Percentiles rank a stretch among this genome's conserved stretches.
Conservation (phyloP, 2,113 vertebrate species). For the Ibidorhyncha struthersii region DNA sequence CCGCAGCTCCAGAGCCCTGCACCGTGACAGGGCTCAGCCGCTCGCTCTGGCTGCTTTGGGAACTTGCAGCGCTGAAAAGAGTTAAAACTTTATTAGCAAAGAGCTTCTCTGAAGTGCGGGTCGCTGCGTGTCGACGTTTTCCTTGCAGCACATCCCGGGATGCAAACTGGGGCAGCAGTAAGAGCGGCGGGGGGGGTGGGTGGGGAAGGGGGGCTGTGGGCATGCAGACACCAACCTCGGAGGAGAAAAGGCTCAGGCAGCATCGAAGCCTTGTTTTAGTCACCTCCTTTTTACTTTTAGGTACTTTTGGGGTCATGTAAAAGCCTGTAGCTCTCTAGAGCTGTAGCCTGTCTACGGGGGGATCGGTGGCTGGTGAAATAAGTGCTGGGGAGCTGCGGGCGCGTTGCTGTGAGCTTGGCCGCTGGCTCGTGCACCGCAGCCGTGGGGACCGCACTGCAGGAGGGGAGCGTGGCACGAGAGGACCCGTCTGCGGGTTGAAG, state of each 20-base stretch:
- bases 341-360: not conserved
- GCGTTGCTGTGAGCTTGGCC: not conserved
- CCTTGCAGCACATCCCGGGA: fast-evolving
- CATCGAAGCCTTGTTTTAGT: not conserved
- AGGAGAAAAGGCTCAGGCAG: not conserved
- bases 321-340: not conserved
- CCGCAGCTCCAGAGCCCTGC: fast-evolving
- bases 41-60: not conserved
- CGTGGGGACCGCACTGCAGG: fast-evolving
- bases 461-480: fast-evolving
- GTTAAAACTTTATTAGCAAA: fast-evolving
- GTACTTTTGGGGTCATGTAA: fast-evolving
- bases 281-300: fast-evolving
- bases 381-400: fast-evolving
- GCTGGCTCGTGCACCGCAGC: fast-evolving
- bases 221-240: fast-evolving
- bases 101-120: not conserved
- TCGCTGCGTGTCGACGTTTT: fast-evolving
- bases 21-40: fast-evolving
- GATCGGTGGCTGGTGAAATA: fast-evolving
- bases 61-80: fast-evolving
- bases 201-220: not conserved
- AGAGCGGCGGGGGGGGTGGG: not conserved
- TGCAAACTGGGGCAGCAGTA: not conserved
- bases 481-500: not conserved